These are phyloP conservation scores for Leptoclinus maculatus DNA, from an alignment of 2,797 vertebrate species.

Conservation along the genomic window DNA sequence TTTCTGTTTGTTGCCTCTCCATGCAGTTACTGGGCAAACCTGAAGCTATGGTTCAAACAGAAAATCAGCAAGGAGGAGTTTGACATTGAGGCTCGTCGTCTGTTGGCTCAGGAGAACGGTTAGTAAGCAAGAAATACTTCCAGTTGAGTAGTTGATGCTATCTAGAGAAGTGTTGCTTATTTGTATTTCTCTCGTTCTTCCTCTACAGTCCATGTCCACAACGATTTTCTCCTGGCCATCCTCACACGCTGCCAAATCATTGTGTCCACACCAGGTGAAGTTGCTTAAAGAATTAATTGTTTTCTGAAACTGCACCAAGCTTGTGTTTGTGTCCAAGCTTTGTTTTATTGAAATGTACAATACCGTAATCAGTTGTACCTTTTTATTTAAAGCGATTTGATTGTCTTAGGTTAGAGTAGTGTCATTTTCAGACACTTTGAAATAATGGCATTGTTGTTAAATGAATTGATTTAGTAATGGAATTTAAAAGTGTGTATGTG, in stretches of 20 bases:
- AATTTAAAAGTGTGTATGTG: neutral
- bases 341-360: neutral
- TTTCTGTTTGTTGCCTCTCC: neutral
- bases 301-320: neutral
- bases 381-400: neutral
- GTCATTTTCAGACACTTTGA: neutral
- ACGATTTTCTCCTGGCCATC: constrained; percentile 97
- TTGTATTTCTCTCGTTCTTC: constrained; percentile 8
- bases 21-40: constrained; percentile 97
- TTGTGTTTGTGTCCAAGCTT: neutral
- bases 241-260: constrained; percentile 96
- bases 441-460: neutral
- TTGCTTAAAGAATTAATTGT: neutral
- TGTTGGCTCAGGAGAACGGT: constrained; percentile 96
- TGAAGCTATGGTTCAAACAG: constrained; percentile 99
- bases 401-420: too few species aligned
- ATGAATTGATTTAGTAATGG: neutral
- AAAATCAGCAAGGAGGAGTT: constrained; percentile 99
- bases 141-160: neutral
- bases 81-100: constrained; percentile 93
- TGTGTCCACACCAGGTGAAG: constrained; percentile 90
- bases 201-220: constrained; percentile 93
- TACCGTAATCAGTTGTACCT: neutral
- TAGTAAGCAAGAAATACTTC: constrained; percentile 12
- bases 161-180: neutral